Evolutionary conservation across 2,797 vertebrate genomes (phyloP).

Genomic region (Allobates femoralis): DNA sequence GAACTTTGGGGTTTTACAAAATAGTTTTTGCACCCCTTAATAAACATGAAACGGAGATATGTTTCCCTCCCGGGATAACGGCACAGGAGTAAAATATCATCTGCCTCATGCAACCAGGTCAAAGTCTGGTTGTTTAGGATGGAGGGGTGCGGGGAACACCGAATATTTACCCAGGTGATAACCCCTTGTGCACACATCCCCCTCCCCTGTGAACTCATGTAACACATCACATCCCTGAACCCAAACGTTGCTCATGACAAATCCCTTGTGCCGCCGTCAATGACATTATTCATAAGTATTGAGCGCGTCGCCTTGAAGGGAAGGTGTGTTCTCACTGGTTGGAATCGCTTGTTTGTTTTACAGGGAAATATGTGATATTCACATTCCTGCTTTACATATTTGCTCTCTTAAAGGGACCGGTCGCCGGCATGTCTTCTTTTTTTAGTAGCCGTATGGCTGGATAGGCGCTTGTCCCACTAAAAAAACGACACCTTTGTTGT

Average conservation of each 20-base stretch:
- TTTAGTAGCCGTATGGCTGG: too few species aligned
- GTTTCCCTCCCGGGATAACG: not conserved
- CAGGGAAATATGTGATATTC: not conserved
- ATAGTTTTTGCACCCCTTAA: not conserved
- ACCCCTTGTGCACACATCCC: not conserved
- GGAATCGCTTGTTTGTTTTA: not conserved
- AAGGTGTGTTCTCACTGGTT: conserved; percentile 19
- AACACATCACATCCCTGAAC: not conserved
- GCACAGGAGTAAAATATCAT: not conserved
- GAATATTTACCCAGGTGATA: conserved; percentile 18
- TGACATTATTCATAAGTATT: conserved; percentile 22
- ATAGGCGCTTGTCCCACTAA: too few species aligned
- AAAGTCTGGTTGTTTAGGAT: conserved; percentile 4
- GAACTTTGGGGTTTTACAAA: not conserved
- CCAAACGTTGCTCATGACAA: conserved; percentile 12
- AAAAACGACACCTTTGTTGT: too few species aligned
- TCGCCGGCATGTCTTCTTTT: not conserved
- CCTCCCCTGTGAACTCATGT: not conserved
- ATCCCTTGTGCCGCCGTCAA: not conserved
- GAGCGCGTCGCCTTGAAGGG: not conserved
- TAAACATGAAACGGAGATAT: not conserved
- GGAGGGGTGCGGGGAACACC: conserved; percentile 7
- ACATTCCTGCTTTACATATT: not conserved
- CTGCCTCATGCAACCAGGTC: not conserved
- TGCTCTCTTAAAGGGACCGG: not conserved